Base-by-base conservation (phyloP, 2,113 vertebrate genomes). In the Tyrannus savana region DNA sequence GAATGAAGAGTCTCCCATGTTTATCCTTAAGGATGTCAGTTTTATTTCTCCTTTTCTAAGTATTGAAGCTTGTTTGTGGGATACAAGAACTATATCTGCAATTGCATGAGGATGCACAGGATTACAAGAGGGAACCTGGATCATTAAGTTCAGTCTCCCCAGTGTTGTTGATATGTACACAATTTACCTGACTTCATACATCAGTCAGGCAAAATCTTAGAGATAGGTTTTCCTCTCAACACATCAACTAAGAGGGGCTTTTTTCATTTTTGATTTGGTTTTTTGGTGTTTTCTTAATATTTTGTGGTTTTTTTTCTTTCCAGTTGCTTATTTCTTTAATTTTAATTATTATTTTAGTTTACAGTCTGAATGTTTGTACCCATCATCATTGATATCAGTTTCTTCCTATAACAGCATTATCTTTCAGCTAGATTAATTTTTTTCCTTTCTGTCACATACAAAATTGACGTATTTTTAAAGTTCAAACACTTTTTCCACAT, bases 41-140 rank as follows among this genome's bases (percentile, higher is more conserved):
- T 94, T 84, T 58, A 76, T 77, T 91, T 67, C 42, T 91, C n/a
- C 8, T 28, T 64, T 78, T 84, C n/a, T 69, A 84, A 69, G n/a
- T 72, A 42, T 37, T 89, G 23, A 67, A 46, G 12, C 4, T 72
- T 73, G 25, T 76, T 73, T 91, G 13, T 15, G 23, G 62, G 17
- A 90, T 87, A 72, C 30, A 87, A 49, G 28, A 76, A 66, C 53
- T 87, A 23, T 64, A 66, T 46, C 47, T 83, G 31, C 50, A 73
- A 64, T 42, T 67, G 15, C 14, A 52, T 41, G 39, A 41, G 39
- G 39, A 41, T 41, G 39, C 22, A 56, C 0, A 39, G 31, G 17
- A 56, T 73, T 49, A 30, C 7, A 53, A 56, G 14, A 63, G 50
- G 12, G 10, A 72, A 41, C 8, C 22, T 50, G 53, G 11, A 56